A percentile compares a stretch with the other conserved stretches of the same genome.
phyloP scores from a whole-genome alignment of 2,113 vertebrate species.

The Neofelis nebulosa region DNA sequence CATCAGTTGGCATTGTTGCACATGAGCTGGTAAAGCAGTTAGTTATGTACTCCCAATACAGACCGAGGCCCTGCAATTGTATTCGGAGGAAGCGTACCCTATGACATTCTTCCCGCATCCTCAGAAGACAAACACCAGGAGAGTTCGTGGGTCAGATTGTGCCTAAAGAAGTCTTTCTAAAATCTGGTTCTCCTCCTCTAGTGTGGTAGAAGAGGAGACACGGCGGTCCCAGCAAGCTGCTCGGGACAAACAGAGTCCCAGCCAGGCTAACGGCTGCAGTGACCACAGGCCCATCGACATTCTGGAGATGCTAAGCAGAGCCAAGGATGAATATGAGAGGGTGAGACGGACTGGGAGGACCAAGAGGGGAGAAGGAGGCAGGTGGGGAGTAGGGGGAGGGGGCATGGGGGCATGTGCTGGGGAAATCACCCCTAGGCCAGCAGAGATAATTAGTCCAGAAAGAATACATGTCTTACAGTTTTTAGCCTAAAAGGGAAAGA shows the following conservation, averaged over 20 bases:
- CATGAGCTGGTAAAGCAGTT: background rate
- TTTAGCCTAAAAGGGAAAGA: background rate
- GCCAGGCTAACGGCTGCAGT: constrained; percentile 88
- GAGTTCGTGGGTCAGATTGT: background rate
- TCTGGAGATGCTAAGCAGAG: constrained; percentile 97
- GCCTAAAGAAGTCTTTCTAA: constrained; percentile 30
- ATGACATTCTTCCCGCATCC: background rate
- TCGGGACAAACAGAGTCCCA: constrained; percentile 87
- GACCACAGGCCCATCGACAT: constrained; percentile 92
- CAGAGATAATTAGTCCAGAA: background rate
- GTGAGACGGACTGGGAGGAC: constrained; percentile 81
- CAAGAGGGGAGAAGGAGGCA: no score
- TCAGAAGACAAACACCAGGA: background rate
- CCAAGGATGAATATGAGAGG: constrained; percentile 97
- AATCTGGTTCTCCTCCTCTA: constrained; percentile 70
- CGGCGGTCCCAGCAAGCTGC: constrained; percentile 87
- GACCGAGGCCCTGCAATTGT: background rate
- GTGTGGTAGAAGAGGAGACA: constrained; percentile 95
- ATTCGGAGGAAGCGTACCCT: background rate
- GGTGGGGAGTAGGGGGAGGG: no score
- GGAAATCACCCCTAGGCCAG: background rate
- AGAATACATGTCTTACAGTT: background rate
- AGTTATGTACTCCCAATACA: background rate
- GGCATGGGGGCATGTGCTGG: accelerated
- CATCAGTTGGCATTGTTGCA: background rate